These are phyloP conservation scores for Troilus luridus DNA, from an alignment of 2,888 invertebrate genomes.

Conservation along the genomic window DNA sequence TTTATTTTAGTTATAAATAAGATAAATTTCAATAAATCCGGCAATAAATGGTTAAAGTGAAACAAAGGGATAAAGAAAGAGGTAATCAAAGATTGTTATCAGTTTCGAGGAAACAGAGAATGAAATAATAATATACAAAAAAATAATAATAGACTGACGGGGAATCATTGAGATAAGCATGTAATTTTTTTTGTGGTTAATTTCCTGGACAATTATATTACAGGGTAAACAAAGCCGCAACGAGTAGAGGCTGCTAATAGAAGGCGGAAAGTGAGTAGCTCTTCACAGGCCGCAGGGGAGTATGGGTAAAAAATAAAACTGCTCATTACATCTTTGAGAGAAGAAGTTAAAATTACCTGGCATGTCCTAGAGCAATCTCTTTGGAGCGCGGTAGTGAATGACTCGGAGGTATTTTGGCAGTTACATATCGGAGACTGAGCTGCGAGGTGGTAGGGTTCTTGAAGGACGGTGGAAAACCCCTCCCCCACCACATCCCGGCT, in stretches of 20 bases:
- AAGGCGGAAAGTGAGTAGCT: background rate
- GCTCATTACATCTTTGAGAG: background rate
- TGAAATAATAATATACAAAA: background rate
- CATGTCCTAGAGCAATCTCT: slow-evolving; percentile 31
- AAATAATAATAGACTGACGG: background rate
- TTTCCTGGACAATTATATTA: slow-evolving; percentile 22
- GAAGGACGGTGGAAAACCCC: slow-evolving; percentile 52
- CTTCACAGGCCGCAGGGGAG: background rate
- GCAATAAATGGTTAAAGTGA: background rate
- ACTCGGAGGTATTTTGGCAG: slow-evolving; percentile 56
- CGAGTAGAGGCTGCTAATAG: background rate
- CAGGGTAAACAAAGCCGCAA: background rate
- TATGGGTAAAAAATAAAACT: background rate
- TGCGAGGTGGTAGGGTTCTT: background rate
- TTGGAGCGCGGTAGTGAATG: slow-evolving; percentile 36
- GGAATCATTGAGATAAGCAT: background rate
- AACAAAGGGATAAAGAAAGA: background rate
- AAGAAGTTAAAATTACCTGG: slow-evolving; percentile 52
- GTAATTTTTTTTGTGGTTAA: background rate
- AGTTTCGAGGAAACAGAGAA: background rate
- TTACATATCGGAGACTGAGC: slow-evolving; percentile 56
- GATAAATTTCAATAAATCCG: background rate
- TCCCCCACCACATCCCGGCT: slow-evolving; percentile 28
- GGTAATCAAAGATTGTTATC: slow-evolving; percentile 16
- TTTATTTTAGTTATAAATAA: background rate